A percentile compares a stretch with the other conserved stretches of the same genome.
These are phyloP conservation scores for Melipona quadrifasciata DNA, from an alignment of 1,140 invertebrate species.

Conservation along the genomic window DNA sequence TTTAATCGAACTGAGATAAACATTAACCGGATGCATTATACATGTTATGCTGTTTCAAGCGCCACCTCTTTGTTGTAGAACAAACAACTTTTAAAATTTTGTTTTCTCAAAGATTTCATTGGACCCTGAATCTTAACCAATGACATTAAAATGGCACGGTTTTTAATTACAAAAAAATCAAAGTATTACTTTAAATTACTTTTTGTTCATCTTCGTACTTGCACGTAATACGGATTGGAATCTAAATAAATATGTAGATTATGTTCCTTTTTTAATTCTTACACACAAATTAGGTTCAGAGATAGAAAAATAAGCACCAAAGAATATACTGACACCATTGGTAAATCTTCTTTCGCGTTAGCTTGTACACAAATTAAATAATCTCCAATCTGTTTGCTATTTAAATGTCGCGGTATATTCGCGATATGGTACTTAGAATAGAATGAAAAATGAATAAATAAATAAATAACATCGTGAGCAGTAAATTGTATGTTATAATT, in stretches of 20 bases:
- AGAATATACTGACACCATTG: constrained; percentile 1
- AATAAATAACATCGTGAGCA: constrained; percentile 24
- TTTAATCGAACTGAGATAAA: background rate
- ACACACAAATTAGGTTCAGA: background rate
- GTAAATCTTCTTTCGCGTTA: constrained; percentile 5
- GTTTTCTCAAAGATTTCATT: background rate
- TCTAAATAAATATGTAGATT: background rate
- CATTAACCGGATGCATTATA: constrained; percentile 1
- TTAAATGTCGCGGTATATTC: constrained; percentile 46
- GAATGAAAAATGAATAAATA: constrained; percentile 23
- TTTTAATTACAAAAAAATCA: constrained; percentile 2
- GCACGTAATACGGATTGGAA: background rate
- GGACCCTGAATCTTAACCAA: background rate
- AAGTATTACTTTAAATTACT: background rate
- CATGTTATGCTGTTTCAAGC: background rate
- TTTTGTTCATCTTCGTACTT: background rate
- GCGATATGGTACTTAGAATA: constrained; percentile 57
- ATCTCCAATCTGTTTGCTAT: constrained; percentile 20
- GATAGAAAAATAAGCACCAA: background rate
- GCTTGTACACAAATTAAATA: constrained; percentile 37
- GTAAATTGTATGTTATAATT: constrained; percentile 52
- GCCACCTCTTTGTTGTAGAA: background rate
- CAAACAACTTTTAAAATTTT: background rate
- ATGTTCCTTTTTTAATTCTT: background rate
- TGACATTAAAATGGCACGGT: background rate